Evolutionary conservation across 1,140 invertebrate species (phyloP).

Genomic region (Meloidogyne exigua): DNA sequence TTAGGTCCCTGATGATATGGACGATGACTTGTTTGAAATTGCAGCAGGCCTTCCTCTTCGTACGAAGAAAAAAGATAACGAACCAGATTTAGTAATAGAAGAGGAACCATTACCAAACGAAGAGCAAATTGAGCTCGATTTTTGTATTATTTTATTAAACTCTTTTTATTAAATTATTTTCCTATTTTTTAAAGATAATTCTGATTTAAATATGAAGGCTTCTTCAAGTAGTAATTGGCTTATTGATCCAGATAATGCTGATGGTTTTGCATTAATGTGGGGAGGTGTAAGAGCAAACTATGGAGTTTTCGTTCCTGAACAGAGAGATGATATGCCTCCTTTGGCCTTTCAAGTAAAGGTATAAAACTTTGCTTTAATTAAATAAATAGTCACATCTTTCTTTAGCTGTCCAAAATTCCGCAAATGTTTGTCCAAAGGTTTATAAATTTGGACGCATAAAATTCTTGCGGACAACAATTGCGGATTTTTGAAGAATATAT

Average conservation of each 20-base stretch:
- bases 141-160: slow-evolving; percentile 39
- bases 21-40: slow-evolving; percentile 50
- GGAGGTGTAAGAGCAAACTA: slow-evolving; percentile 48
- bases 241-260: slow-evolving; percentile 49
- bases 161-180: slow-evolving; percentile 6
- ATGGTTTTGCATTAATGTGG: slow-evolving; percentile 56
- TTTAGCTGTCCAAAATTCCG: too few relatives aligned
- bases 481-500: too few relatives aligned
- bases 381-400: too few relatives aligned
- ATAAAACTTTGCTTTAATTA: not conserved
- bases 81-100: slow-evolving; percentile 20
- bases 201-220: slow-evolving; percentile 52
- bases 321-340: slow-evolving; percentile 21
- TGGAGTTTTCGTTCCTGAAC: slow-evolving; percentile 35
- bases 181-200: slow-evolving; percentile 44
- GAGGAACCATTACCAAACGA: slow-evolving; percentile 49
- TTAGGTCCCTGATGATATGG: slow-evolving; percentile 45
- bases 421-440: too few relatives aligned
- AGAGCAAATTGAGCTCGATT: slow-evolving; percentile 46
- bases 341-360: slow-evolving; percentile 48
- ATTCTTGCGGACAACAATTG: too few relatives aligned
- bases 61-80: slow-evolving; percentile 39
- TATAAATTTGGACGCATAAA: too few relatives aligned
- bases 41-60: slow-evolving; percentile 40
- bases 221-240: slow-evolving; percentile 48